phyloP scores from a whole-genome alignment of 2,888 invertebrate genomes.

The Drosophila suboccidentalis region DNA sequence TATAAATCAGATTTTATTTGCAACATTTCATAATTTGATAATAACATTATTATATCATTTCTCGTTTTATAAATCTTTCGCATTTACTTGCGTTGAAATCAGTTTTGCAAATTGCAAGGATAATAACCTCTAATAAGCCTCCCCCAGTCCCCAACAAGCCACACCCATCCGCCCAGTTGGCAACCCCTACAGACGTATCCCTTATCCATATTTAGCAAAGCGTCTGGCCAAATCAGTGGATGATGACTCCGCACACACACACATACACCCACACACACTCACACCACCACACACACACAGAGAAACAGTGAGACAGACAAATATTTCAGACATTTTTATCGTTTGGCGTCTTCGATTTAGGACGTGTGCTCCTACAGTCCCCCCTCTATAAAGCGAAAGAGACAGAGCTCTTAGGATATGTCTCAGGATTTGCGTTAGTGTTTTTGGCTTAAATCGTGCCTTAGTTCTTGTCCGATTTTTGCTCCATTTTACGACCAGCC shows the following conservation, averaged over 20 bases:
- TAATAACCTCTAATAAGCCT: slow-evolving; percentile 80
- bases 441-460: slow-evolving; percentile 30
- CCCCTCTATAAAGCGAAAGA: not conserved
- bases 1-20: slow-evolving; percentile 16
- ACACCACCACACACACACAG: slow-evolving; percentile 40
- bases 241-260: slow-evolving; percentile 59
- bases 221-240: slow-evolving; percentile 77
- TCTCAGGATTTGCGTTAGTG: slow-evolving; percentile 37
- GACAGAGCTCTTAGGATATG: not conserved
- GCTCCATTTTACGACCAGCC: slow-evolving; percentile 46
- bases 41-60: slow-evolving; percentile 14
- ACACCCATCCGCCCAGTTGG: slow-evolving; percentile 39
- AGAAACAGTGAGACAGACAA: slow-evolving; percentile 47
- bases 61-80: slow-evolving; percentile 12
- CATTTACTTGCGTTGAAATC: slow-evolving; percentile 62
- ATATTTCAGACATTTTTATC: slow-evolving; percentile 85
- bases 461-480: slow-evolving; percentile 29
- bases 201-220: slow-evolving; percentile 56
- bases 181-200: slow-evolving; percentile 20
- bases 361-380: slow-evolving; percentile 45
- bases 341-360: slow-evolving; percentile 83
- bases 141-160: slow-evolving; percentile 31
- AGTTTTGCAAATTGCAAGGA: slow-evolving; percentile 81
- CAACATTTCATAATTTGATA: slow-evolving; percentile 25
- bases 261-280: slow-evolving; percentile 50